phyloP scores from a whole-genome alignment of 2,888 invertebrate species.

The Thera britannica region DNA sequence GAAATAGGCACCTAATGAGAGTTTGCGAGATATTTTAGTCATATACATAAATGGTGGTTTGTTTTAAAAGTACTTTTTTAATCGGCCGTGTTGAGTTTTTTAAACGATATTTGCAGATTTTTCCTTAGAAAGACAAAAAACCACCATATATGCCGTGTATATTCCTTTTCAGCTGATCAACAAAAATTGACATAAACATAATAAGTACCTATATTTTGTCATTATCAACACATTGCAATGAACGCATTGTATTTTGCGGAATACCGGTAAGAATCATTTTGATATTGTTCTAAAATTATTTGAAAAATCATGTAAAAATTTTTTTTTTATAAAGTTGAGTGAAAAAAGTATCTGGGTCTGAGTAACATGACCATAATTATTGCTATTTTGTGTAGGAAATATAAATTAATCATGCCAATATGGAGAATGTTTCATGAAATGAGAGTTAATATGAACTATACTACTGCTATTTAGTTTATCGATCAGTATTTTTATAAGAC shows the following conservation, averaged over 20 bases:
- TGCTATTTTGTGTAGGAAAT: not conserved
- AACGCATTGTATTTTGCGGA: constrained; percentile 22
- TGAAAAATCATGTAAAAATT: not conserved
- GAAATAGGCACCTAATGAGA: not conserved
- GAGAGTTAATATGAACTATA: too few relatives aligned
- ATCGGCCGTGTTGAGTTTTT: not conserved
- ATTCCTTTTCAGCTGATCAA: constrained; percentile 70
- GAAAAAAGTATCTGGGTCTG: too few relatives aligned
- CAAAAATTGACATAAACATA: constrained; percentile 49
- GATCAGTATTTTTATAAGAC: too few relatives aligned
- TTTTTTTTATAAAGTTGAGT: too few relatives aligned
- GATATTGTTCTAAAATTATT: constrained; percentile 33
- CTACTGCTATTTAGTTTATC: too few relatives aligned
- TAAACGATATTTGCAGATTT: not conserved
- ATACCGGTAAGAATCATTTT: constrained; percentile 27
- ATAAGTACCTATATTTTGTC: constrained; percentile 8
- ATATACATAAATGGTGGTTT: constrained; percentile 66
- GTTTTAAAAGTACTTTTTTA: not conserved
- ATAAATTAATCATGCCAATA: not conserved
- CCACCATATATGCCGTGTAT: constrained; percentile 61
- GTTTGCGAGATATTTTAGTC: constrained; percentile 64
- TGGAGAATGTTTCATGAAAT: not conserved
- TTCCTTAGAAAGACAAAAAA: constrained; percentile 7
- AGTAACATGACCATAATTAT: not conserved
- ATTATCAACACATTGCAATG: constrained; percentile 11